Base-by-base conservation (phyloP, 2,113 vertebrate genomes). In the Phalacrocorax brasilianus region DNA sequence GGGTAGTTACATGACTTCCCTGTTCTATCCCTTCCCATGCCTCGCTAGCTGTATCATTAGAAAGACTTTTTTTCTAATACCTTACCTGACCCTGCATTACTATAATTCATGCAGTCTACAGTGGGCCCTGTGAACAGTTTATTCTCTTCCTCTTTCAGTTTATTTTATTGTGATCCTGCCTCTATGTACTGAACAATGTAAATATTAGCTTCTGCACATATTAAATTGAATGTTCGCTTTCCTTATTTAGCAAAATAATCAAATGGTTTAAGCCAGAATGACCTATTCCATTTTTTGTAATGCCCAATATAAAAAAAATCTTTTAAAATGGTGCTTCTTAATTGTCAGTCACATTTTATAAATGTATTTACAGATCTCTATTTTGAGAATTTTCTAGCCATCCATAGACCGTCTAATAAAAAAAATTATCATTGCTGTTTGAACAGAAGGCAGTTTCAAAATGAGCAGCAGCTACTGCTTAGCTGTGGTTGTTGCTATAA, bases 201-300 rank as follows among this genome's bases (percentile, higher is more conserved):
- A 97, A 97, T 94, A 95, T 89, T 97, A 91, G 61, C 85, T 91
- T 94, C 88, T 89, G 79, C 53, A 45, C 40, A 12, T 78, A 68
- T 16, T 47, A 81, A 81, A 88, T 81, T 87, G 66, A 84, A 58
- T 85, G 92, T 84, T 75, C 67, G 33, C 33, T 89, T 67, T 70
- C 82, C 50, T 86, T 88, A 86, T 88, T 92, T 86, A 94, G 91
- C 70, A 80, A 55, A 94, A 94, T 83, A 35, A 89, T 89, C 86
- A 82, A 91, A 67, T 65, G 6, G 13, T 33, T 79, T 86, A 66
- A 91, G 59, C 16, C 28, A 47, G 47, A 86, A 81, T 58, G 6
- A 49, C 76, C 47, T 70, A 11, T 56, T 86, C 67, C 14, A 14
- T 44, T 58, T 94, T 86, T 56, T 85, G 26, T 66, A 80, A 67